Evolutionary conservation across 2,113 vertebrate species (phyloP).

Genomic region (Rostratula benghalensis): DNA sequence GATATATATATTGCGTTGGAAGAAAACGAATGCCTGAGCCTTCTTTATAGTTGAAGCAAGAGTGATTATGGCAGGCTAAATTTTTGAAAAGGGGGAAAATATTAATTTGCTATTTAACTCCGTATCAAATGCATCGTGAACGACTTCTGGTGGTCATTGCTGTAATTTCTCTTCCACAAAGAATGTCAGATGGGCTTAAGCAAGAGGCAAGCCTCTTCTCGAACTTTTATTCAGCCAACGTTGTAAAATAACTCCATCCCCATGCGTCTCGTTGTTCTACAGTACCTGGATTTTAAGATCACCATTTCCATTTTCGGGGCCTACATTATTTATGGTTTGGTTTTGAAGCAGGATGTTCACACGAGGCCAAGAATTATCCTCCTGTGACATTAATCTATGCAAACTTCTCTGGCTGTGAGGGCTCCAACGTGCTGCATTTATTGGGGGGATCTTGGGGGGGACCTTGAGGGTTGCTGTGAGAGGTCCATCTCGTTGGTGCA

Average conservation of each 20-base stretch:
- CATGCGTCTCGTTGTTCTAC: rapidly evolving
- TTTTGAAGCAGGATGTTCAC: neutral
- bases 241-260: neutral
- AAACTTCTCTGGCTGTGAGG: neutral
- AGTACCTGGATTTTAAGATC: neutral
- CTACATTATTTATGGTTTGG: neutral
- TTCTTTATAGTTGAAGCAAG: neutral
- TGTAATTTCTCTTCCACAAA: neutral
- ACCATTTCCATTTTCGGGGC: rapidly evolving
- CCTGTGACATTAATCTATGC: neutral
- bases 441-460: neutral
- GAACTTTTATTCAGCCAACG: neutral
- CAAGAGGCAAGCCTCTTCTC: neutral
- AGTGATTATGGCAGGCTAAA: neutral
- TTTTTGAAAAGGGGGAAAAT: neutral
- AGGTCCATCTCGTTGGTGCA: neutral
- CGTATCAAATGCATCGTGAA: neutral
- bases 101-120: neutral
- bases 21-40: neutral
- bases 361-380: rapidly evolving
- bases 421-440: neutral
- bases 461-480: neutral
- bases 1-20: neutral
- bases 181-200: neutral
- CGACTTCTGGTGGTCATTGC: neutral